Percentiles rank a stretch among this genome's conserved stretches.
phyloP scores from a whole-genome alignment of 1,140 invertebrate species.

The Atta cephalotes region DNA sequence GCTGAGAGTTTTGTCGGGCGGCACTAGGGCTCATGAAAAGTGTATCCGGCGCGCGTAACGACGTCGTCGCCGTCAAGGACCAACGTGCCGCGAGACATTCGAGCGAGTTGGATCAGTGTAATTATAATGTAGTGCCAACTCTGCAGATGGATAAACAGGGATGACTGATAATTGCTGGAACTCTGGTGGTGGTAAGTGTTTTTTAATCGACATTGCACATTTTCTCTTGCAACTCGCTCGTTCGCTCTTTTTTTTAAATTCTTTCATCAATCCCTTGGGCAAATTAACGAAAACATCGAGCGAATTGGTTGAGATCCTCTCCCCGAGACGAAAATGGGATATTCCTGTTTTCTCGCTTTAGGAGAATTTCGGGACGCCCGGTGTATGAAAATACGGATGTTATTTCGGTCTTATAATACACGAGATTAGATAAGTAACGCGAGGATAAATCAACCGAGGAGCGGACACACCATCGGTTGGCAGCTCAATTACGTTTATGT shows the following conservation, averaged over 20 bases:
- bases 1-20: slow-evolving; percentile 50
- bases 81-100: slow-evolving; percentile 80
- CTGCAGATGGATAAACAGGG: slow-evolving; percentile 87
- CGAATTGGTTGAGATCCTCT: background rate
- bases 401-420: slow-evolving; percentile 43
- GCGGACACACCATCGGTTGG: background rate
- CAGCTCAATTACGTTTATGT: slow-evolving; percentile 22
- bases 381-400: slow-evolving; percentile 37
- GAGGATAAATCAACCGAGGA: slow-evolving; percentile 28
- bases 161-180: slow-evolving; percentile 89
- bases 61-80: slow-evolving; percentile 63
- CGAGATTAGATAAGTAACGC: slow-evolving; percentile 54
- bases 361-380: background rate
- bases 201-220: background rate
- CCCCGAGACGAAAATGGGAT: no score
- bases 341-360: no score
- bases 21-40: slow-evolving; percentile 65
- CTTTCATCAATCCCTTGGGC: background rate
- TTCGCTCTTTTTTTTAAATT: no score
- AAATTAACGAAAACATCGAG: background rate
- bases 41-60: slow-evolving; percentile 72
- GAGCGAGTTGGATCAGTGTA: slow-evolving; percentile 78
- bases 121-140: slow-evolving; percentile 83
- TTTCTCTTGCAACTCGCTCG: background rate
- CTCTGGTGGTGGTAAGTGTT: slow-evolving; percentile 88